These are phyloP conservation scores for Leptodactylus fuscus DNA, from an alignment of 2,113 vertebrate genomes.

Conservation along the genomic window DNA sequence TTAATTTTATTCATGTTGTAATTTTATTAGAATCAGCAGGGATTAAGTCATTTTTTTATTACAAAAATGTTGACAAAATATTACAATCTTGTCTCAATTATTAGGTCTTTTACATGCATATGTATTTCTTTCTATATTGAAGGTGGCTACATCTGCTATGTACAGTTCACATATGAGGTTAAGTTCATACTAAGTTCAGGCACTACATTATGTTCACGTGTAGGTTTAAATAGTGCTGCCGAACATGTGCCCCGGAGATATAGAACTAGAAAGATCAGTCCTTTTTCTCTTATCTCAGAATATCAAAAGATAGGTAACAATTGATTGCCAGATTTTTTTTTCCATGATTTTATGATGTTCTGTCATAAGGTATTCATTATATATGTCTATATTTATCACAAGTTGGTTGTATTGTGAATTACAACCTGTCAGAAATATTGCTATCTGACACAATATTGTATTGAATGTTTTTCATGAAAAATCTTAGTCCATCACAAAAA, in stretches of 20 bases:
- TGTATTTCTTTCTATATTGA: background rate
- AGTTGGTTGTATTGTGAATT: too few species aligned
- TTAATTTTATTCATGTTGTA: slow-evolving; percentile 46
- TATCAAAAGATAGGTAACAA: too few species aligned
- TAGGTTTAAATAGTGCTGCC: background rate
- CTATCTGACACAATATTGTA: too few species aligned
- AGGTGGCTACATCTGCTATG: background rate
- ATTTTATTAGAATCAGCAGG: slow-evolving; percentile 44
- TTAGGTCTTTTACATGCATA: background rate
- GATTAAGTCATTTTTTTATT: slow-evolving; percentile 1
- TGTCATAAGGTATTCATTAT: too few species aligned
- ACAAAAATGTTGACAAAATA: slow-evolving; percentile 4
- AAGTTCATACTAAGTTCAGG: background rate
- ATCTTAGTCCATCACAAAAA: too few species aligned
- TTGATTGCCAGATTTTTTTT: too few species aligned
- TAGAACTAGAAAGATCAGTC: too few species aligned
- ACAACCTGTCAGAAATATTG: too few species aligned
- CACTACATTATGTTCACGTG: background rate
- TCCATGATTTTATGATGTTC: too few species aligned
- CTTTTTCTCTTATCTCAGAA: too few species aligned
- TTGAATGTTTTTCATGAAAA: too few species aligned
- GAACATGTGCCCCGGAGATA: background rate
- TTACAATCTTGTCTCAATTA: background rate
- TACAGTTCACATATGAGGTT: background rate
- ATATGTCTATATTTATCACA: too few species aligned